Evolutionary conservation across 1,140 invertebrate genomes (phyloP), one percentile per base, ranked within the genome.

Genomic region (Teleogryllus occipitalis): DNA sequence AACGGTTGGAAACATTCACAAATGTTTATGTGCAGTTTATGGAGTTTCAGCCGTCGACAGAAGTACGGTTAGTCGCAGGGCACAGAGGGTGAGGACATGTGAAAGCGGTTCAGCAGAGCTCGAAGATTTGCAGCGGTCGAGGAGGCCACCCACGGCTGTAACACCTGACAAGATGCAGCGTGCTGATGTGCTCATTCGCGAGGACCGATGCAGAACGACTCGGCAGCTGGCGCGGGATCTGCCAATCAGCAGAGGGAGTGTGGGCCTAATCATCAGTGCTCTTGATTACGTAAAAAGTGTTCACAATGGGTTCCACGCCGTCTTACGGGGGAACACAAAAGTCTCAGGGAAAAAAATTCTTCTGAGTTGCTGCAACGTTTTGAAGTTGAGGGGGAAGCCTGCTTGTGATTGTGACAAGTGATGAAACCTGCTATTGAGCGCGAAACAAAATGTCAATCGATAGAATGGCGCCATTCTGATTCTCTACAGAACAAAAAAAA

Each of bases 311-410:
- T 72, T 72, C n/a, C 65, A 6, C 14, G 65, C 14, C n/a, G 6
- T 72, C 65, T 72, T 72, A 72, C n/a, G 65, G 65, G 3, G 65
- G 65, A 72, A 72, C 65, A 72, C 80, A 47, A 77, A 72, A 75
- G 48, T 47, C 22, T n/a, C n/a, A n/a, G n/a, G n/a, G n/a, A n/a
- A n/a, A 77, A 78, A 21, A 76, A 14, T 27, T 72, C n/a, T n/a
- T n/a, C n/a, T n/a, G n/a, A n/a, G n/a, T n/a, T n/a, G n/a, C n/a
- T 72, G 65, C 2, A 72, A 72, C 65, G n/a, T 72, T 72, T 72
- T 72, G 65, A 72, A 72, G 65, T n/a, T 72, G 65, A n/a, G n/a
- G n/a, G 65, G 65, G 65, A 72, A n/a, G 65, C 65, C 65, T 72
- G 65, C n/a, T 6, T 6, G 1, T 1, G 65, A 72, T 72, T 72